Evolutionary conservation across 2,113 vertebrate species (phyloP).

Genomic region (Chloropsis hardwickii): DNA sequence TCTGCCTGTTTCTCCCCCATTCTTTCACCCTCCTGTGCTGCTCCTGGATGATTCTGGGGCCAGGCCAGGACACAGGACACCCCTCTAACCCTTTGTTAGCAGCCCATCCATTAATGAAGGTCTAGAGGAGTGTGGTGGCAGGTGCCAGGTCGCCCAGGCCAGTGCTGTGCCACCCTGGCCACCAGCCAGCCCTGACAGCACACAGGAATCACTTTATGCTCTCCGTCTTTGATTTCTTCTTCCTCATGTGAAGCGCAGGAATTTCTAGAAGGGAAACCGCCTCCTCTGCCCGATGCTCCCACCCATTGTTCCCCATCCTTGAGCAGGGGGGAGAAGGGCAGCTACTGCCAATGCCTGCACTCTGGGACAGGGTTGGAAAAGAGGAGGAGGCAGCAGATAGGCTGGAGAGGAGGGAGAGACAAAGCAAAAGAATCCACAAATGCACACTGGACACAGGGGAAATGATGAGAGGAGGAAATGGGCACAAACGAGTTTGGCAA

Average conservation of each 20-base stretch:
- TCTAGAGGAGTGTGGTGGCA: neutral
- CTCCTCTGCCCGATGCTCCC: neutral
- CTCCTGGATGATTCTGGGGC: neutral
- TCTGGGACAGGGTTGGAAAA: neutral
- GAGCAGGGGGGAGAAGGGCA: neutral
- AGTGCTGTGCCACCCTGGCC: neutral
- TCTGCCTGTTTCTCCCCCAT: neutral
- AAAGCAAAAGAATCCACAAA: neutral
- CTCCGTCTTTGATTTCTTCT: neutral
- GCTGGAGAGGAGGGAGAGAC: neutral
- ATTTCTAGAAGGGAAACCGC: neutral
- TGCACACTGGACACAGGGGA: fast-evolving
- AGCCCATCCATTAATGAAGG: neutral
- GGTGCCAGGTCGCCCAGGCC: neutral
- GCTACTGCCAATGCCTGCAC: neutral
- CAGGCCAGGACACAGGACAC: neutral
- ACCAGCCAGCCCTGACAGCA: neutral
- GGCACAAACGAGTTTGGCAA: neutral
- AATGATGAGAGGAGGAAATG: neutral
- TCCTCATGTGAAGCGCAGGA: fast-evolving
- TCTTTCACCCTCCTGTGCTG: neutral
- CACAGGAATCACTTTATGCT: neutral
- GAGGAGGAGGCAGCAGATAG: neutral
- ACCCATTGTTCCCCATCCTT: neutral
- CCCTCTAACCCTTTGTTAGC: neutral